Conservation (phyloP, 2,888 invertebrate genomes). For the Drosophila setosimentum region DNA sequence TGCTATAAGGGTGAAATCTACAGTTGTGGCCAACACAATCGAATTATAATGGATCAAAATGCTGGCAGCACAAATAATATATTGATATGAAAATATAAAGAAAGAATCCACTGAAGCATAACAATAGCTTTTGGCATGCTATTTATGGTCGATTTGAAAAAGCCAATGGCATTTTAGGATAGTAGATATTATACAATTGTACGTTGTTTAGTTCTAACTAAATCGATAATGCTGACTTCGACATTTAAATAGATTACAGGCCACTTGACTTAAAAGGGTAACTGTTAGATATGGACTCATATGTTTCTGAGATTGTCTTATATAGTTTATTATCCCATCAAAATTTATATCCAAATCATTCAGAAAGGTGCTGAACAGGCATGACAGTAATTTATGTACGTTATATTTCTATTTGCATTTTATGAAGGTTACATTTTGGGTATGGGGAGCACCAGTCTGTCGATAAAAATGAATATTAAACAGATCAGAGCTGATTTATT, state of each 20-base stretch:
- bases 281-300: background rate
- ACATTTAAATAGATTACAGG: background rate
- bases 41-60: constrained; percentile 6
- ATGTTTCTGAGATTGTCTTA: background rate
- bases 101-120: constrained; percentile 7
- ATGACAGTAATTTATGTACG: background rate
- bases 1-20: background rate
- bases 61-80: constrained; percentile 6
- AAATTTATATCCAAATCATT: background rate
- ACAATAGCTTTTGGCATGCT: background rate
- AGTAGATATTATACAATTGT: background rate
- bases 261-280: background rate
- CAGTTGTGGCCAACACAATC: constrained; percentile 1
- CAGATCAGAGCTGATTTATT: constrained; percentile 4
- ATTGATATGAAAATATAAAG: constrained; percentile 13
- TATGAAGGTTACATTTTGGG: constrained; percentile 7
- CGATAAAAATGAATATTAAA: constrained; percentile 14
- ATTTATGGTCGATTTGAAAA: background rate
- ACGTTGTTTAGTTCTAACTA: background rate
- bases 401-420: constrained; percentile 19
- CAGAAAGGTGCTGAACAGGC: background rate
- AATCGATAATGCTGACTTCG: background rate
- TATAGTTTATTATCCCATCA: background rate
- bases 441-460: constrained; percentile 9
- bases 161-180: background rate